Evolutionary conservation across 2,797 vertebrate species (phyloP), one percentile per base, ranked within the genome.

Genomic region (Pteropus rufus): DNA sequence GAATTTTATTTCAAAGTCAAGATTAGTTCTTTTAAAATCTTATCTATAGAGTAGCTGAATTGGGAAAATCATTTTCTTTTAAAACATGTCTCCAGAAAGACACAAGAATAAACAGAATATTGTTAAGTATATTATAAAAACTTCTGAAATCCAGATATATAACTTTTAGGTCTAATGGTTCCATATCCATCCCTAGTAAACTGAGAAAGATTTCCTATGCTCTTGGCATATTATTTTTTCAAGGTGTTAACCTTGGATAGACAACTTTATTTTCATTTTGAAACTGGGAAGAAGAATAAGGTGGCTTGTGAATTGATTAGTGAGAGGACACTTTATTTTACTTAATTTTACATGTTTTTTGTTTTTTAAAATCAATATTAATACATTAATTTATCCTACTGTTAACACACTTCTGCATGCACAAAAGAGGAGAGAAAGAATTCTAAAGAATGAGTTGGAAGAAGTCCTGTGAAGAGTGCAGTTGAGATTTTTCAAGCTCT

Each of bases 51-150:
- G 5, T 58, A 80, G 8, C 36, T 82, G 19, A 86, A 65, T 91
- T 76, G 23, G n/a, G 3, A 75, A 79, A 96, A 77, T 56, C 2
- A 76, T 16, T 92, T 91, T 9, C 24, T 3, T 81, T 93, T 87
- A 64, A 83, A 62, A 34, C 46, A 76, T 9, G 3, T 60, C 23
- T 88, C 23, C 4, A 64, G 10, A 92, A 88, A 92, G 7, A 72
- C 5, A 62, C 16, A 15, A 10, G 10, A 62, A 64, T 82, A 82
- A 89, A 85, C n/a, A 56, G 69, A 46, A 58, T 70, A 85, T 41
- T 70, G 31, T 96, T 72, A 95, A 94, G 80, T 82, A 67, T 49
- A 56, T 64, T 81, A 23, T 65, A 56, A 77, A 96, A 62, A 2
- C 23, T 15, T 86, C 15, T 70, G 23, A 93, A 93, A 88, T 92